A percentile compares a stretch with the other conserved stretches of the same genome.
Conservation (phyloP, 1,140 invertebrate species). For the Halyomorpha halys region DNA sequence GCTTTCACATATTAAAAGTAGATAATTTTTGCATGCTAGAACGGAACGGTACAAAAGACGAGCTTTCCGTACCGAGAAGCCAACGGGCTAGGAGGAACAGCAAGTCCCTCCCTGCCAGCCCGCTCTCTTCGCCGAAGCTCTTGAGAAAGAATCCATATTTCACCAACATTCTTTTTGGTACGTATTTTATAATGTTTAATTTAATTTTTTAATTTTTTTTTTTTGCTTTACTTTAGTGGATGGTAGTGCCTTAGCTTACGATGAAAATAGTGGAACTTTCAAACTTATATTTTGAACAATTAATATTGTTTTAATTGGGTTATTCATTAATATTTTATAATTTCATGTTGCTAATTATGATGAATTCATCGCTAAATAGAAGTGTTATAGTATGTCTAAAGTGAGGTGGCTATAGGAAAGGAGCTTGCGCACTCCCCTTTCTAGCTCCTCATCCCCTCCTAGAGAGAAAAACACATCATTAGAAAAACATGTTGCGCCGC, state of each 20-base stretch:
- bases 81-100: slow-evolving; percentile 41
- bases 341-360: no score
- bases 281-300: no score
- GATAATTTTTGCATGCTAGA: slow-evolving; percentile 13
- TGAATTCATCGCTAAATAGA: no score
- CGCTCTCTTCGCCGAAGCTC: slow-evolving; percentile 48
- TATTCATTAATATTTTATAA: no score
- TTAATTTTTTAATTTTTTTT: background rate
- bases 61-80: background rate
- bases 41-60: slow-evolving; percentile 8
- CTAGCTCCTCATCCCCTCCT: no score
- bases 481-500: no score
- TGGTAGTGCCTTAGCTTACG: background rate
- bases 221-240: background rate
- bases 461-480: no score
- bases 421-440: no score
- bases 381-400: no score
- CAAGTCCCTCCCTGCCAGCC: slow-evolving; percentile 57
- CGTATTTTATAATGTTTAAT: slow-evolving; percentile 11
- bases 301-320: no score
- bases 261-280: no score
- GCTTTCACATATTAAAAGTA: background rate
- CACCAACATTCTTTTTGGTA: slow-evolving; percentile 32
- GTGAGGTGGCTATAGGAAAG: no score
- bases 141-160: slow-evolving; percentile 37